Percentiles rank a stretch among this genome's conserved stretches.
These are phyloP conservation scores for Eleginops maclovinus DNA, from an alignment of 2,113 vertebrate genomes.

Conservation along the genomic window DNA sequence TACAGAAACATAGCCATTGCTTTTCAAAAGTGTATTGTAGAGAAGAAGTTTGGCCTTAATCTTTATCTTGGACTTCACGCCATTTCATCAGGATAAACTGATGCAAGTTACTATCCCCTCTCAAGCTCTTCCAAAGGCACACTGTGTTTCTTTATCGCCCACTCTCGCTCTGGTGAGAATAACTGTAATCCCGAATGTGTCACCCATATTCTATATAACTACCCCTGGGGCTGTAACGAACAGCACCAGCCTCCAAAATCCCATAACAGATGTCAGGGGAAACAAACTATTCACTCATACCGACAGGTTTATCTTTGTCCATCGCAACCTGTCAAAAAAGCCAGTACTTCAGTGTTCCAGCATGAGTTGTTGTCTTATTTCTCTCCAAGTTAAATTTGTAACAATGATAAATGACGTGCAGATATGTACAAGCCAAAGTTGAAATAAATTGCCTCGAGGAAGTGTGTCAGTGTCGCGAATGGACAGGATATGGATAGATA, in stretches of 20 bases:
- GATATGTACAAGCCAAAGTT: constrained; percentile 16
- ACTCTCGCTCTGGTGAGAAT: constrained; percentile 54
- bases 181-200: constrained; percentile 62
- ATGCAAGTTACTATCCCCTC: constrained; percentile 31
- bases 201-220: constrained; percentile 58
- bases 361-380: constrained; percentile 54
- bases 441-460: constrained; percentile 19
- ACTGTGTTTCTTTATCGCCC: constrained; percentile 41
- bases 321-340: constrained; percentile 70
- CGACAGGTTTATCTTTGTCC: constrained; percentile 77
- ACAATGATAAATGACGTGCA: constrained; percentile 44
- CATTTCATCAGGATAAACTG: constrained; percentile 39
- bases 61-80: constrained; percentile 39
- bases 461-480: constrained; percentile 30
- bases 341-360: constrained; percentile 48
- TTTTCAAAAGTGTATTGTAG: constrained; percentile 37
- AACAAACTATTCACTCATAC: constrained; percentile 72
- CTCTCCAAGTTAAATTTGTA: constrained; percentile 49
- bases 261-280: constrained; percentile 60
- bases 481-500: constrained; percentile 5
- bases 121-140: constrained; percentile 19
- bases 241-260: constrained; percentile 50
- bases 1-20: constrained; percentile 31
- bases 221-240: constrained; percentile 51
- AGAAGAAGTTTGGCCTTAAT: constrained; percentile 45